Conservation (phyloP, 2,888 invertebrate species). For the Dorcus parallelipipedus region DNA sequence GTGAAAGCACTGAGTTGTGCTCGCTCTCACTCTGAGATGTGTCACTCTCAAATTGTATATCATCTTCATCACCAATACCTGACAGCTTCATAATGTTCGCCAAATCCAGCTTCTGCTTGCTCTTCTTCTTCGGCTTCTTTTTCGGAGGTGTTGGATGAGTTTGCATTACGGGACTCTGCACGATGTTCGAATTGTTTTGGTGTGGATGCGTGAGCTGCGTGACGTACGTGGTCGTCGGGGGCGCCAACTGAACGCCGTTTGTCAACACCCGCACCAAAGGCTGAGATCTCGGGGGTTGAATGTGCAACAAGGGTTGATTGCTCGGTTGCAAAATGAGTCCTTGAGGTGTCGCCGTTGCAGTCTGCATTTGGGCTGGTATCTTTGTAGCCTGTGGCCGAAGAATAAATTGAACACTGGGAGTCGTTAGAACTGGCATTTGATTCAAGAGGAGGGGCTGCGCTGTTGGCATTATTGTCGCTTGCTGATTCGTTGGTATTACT, state of each 20-base stretch:
- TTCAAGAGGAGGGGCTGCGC: conserved; percentile 46
- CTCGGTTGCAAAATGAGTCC: conserved; percentile 45
- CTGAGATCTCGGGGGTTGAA: conserved; percentile 39
- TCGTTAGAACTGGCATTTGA: conserved; percentile 51
- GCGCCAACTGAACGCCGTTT: conserved; percentile 53
- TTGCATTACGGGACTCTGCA: conserved; percentile 29
- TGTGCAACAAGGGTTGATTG: conserved; percentile 42
- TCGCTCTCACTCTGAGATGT: conserved; percentile 47
- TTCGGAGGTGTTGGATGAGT: conserved; percentile 47
- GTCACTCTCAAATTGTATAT: conserved; percentile 52
- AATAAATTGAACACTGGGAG: conserved; percentile 66
- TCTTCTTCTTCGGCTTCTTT: conserved; percentile 57
- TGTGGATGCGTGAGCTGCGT: conserved; percentile 35
- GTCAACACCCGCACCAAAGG: conserved; percentile 59
- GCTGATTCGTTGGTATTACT: conserved; percentile 43
- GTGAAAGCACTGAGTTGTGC: conserved; percentile 39
- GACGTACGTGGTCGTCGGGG: conserved; percentile 49
- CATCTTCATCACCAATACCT: conserved; percentile 63
- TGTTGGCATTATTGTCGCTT: conserved; percentile 45
- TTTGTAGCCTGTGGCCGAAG: conserved; percentile 59
- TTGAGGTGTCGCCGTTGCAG: conserved; percentile 41
- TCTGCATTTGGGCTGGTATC: conserved; percentile 41
- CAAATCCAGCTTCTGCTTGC: conserved; percentile 60
- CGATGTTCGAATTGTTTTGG: conserved; percentile 20
- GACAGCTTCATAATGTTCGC: conserved; percentile 73